Evolutionary conservation across 2,113 vertebrate genomes (phyloP).

Genomic region (Perca fluviatilis): DNA sequence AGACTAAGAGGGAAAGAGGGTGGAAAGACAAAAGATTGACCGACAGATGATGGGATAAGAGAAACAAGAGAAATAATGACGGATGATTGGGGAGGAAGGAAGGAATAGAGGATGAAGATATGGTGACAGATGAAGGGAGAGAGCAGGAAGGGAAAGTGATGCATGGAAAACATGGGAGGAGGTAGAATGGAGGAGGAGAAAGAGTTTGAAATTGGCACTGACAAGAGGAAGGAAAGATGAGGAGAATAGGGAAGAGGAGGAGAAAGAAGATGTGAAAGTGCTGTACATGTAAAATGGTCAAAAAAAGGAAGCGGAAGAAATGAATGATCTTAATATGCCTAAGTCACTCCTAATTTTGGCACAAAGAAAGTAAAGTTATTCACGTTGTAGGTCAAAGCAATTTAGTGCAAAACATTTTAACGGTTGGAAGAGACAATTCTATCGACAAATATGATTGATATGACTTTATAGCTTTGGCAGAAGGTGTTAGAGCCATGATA

Average conservation of each 20-base stretch:
- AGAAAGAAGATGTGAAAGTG: neutral
- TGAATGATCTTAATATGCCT: conserved; percentile 15
- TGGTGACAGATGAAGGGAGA: neutral
- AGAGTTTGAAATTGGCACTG: neutral
- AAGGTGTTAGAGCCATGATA: conserved; percentile 2
- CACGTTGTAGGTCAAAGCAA: conserved; percentile 61
- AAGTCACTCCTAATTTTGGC: conserved; percentile 39
- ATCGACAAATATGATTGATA: conserved; percentile 52
- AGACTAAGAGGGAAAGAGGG: neutral
- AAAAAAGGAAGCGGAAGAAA: conserved; percentile 17
- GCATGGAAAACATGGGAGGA: neutral
- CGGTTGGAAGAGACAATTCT: conserved; percentile 23
- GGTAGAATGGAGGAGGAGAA: neutral
- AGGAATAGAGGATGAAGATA: neutral
- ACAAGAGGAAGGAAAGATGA: neutral
- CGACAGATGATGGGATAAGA: neutral
- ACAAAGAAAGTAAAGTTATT: conserved; percentile 19
- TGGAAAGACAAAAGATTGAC: conserved; percentile 2
- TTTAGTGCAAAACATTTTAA: conserved; percentile 62
- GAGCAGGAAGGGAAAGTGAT: neutral
- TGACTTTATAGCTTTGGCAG: conserved; percentile 49
- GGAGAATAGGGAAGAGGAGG: neutral
- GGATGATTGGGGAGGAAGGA: conserved; percentile 1
- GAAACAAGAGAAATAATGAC: neutral
- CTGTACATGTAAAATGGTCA: conserved; percentile 12